Percentiles rank a stretch among this genome's conserved stretches.
Evolutionary conservation across 2,888 invertebrate genomes (phyloP).

Genomic region (Acleris holmiana): DNA sequence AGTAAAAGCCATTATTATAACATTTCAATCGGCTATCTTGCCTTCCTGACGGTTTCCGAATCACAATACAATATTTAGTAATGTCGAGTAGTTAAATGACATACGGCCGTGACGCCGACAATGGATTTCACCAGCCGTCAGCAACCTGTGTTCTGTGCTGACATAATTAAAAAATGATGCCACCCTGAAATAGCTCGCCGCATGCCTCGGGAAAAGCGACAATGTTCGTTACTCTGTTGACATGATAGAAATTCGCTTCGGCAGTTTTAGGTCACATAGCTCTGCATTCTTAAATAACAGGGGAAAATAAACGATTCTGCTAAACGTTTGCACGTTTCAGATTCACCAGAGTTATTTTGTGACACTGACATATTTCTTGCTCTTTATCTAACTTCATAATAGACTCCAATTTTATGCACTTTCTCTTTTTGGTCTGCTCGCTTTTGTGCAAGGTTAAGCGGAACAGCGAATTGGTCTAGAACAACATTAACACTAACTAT

Average conservation of each 20-base stretch:
- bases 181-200: conserved; percentile 69
- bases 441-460: conserved; percentile 33
- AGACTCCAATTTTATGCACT: conserved; percentile 28
- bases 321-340: background rate
- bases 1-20: no score
- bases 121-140: conserved; percentile 58
- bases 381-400: conserved; percentile 26
- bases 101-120: conserved; percentile 46
- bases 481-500: conserved; percentile 4
- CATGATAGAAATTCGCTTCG: conserved; percentile 63
- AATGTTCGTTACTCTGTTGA: conserved; percentile 57
- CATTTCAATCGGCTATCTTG: no score
- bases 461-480: conserved; percentile 8
- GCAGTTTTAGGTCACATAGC: conserved; percentile 77
- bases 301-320: conserved; percentile 49
- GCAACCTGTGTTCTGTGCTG: conserved; percentile 46
- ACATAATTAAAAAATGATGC: conserved; percentile 65
- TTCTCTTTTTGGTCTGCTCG: conserved; percentile 26
- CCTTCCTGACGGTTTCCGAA: no score
- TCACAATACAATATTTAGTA: conserved; percentile 1
- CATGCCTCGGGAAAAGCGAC: conserved; percentile 67
- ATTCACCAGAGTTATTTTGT: conserved; percentile 15
- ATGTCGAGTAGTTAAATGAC: conserved; percentile 5
- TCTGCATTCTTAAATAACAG: conserved; percentile 55
- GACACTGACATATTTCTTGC: conserved; percentile 26